Evolutionary conservation across 2,888 invertebrate species (phyloP), one percentile per base, ranked within the genome.

Genomic region (Campoplex nolae): DNA sequence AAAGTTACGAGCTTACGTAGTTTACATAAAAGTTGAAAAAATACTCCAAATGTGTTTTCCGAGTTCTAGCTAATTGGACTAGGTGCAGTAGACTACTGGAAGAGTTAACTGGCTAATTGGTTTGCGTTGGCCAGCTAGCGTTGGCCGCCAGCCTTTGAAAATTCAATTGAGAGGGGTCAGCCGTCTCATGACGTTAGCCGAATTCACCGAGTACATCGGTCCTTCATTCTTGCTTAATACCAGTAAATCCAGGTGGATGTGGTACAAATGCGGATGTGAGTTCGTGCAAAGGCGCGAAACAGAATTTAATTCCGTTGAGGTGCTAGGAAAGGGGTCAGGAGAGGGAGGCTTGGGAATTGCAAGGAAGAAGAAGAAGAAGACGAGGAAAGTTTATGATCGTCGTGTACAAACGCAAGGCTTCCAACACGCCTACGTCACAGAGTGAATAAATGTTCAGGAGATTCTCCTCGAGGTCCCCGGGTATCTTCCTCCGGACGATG

Each of bases 391-490:
- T 87, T 84, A 87, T 84, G 86, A 84, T 81, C 81, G 67, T 82
- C 74, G 58, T 74, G 73, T 87, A 81, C 86, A 74, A 84, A 78
- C 48, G 74, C 84, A 84, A 86, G 84, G 86, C 62, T 84, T 71
- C 84, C 83, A 85, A 82, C 74, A 78, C 81, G 77, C 86, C 86
- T 87, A 84, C 86, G 86, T 87, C 81, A 84, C 81, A 81, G 23
- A 67, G 74, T 78, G 84, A 81, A 87, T 84, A 87, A 87, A 81
- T 81, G 86, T 82, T 81, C 70, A 45, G 70, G 77, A 81, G 86
- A 71, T 28, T 58, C 71, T 42, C 48, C n/a, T 62, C 58, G 68
- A 51, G 84, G 78, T 67, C 62, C 73, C 68, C 62, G 32, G 74
- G 65, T 56, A 58, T 75, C 54, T 28, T 68, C 18, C 68, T 68